Evolutionary conservation across 2,888 invertebrate genomes (phyloP).

Genomic region (Hofmannophila pseudospretella): DNA sequence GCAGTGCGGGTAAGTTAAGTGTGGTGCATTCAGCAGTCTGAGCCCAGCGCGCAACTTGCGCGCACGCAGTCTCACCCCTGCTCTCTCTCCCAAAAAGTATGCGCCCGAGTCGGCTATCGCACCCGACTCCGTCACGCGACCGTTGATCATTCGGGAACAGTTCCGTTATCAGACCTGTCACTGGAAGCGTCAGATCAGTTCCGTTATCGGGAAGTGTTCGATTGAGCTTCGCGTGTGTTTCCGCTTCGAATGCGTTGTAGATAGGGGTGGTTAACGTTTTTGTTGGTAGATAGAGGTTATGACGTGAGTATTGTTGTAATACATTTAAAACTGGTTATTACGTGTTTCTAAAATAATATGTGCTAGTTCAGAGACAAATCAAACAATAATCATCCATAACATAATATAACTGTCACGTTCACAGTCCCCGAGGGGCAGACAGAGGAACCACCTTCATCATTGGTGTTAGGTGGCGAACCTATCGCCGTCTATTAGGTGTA

Average conservation of each 20-base stretch:
- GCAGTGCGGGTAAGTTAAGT: slow-evolving; percentile 50
- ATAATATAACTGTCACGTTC: no score
- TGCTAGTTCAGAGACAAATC: no score
- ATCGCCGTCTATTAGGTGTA: slow-evolving; percentile 5
- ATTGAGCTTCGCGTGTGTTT: slow-evolving; percentile 47
- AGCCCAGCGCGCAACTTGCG: slow-evolving; percentile 64
- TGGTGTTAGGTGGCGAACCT: no score
- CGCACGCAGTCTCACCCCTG: slow-evolving; percentile 62
- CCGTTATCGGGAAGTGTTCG: slow-evolving; percentile 51
- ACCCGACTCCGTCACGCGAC: slow-evolving; percentile 30
- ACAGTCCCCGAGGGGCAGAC: no score
- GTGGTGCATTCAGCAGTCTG: slow-evolving; percentile 63
- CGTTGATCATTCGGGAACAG: slow-evolving; percentile 23
- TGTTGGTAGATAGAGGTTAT: slow-evolving; percentile 22
- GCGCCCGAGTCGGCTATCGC: slow-evolving; percentile 31
- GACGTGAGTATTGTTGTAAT: slow-evolving; percentile 51
- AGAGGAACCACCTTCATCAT: no score
- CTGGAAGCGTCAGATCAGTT: slow-evolving; percentile 23
- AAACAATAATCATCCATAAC: no score
- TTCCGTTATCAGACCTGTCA: not conserved
- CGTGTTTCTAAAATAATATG: no score
- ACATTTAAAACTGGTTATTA: not conserved
- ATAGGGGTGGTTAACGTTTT: slow-evolving; percentile 13
- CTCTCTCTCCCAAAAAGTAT: slow-evolving; percentile 29
- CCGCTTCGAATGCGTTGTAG: slow-evolving; percentile 31